Conservation (phyloP, 2,797 vertebrate species). For the Peromyscus attwateri region DNA sequence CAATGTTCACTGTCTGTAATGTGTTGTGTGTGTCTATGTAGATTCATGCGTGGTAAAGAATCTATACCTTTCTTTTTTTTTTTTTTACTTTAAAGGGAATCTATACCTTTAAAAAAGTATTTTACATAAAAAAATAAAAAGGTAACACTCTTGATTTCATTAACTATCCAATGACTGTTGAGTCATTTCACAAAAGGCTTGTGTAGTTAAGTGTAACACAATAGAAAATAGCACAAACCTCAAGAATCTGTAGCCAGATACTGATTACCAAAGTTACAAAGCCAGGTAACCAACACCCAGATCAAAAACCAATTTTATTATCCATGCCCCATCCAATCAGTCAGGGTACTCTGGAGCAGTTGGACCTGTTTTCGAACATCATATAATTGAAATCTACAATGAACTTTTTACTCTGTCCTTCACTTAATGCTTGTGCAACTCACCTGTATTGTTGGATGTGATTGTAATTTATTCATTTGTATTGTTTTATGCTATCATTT, state of each 20-base stretch:
- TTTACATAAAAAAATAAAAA: neutral
- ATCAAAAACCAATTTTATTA: slow-evolving; percentile 13
- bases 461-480: neutral
- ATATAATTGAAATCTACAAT: neutral
- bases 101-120: neutral
- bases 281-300: neutral
- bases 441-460: neutral
- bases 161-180: neutral
- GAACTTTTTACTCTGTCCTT: neutral
- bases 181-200: neutral
- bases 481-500: neutral
- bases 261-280: slow-evolving; percentile 14
- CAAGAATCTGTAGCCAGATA: neutral
- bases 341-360: neutral
- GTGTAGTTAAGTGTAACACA: neutral
- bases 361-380: neutral
- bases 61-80: neutral
- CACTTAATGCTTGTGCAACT: neutral
- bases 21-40: neutral
- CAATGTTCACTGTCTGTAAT: slow-evolving; percentile 14
- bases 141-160: neutral
- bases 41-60: neutral
- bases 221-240: neutral
- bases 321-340: neutral
- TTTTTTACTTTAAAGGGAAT: neutral